phyloP scores from a whole-genome alignment of 2,113 vertebrate genomes.

The Eurystomus gularis region DNA sequence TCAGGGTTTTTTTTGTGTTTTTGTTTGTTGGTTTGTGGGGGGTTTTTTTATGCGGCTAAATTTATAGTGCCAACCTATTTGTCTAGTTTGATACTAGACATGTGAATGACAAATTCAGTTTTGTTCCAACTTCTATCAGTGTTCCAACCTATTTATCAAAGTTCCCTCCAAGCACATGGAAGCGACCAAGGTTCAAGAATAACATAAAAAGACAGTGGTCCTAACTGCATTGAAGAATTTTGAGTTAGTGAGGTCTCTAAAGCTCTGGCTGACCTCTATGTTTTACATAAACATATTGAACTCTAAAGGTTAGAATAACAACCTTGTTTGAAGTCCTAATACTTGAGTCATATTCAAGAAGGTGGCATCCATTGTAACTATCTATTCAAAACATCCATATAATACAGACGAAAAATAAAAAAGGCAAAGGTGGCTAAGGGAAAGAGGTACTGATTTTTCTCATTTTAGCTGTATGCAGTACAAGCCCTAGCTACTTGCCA shows the following conservation, averaged over 20 bases:
- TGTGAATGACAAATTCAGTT: not conserved
- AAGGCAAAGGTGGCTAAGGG: not conserved
- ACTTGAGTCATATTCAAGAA: not conserved
- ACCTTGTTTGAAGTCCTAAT: not conserved
- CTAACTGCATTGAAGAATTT: not conserved
- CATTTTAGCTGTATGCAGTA: not conserved
- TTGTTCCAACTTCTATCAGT: not conserved
- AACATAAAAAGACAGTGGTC: not conserved
- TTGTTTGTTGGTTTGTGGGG: too few relatives aligned
- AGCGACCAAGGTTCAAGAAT: not conserved
- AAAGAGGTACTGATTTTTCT: not conserved
- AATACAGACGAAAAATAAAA: not conserved
- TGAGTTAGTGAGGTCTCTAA: not conserved
- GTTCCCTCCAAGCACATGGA: not conserved
- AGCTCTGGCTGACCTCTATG: not conserved
- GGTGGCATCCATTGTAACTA: constrained; percentile 4
- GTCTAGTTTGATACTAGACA: not conserved
- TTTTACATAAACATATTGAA: constrained; percentile 13
- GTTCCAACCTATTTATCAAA: constrained; percentile 1
- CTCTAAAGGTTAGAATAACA: constrained; percentile 35
- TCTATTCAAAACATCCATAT: not conserved
- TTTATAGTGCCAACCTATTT: not conserved
- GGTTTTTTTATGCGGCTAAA: not conserved
- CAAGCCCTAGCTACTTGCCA: not conserved
- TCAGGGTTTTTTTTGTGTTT: not conserved